Evolutionary conservation across 2,797 vertebrate genomes (phyloP), one percentile per base, ranked within the genome.

Genomic region (Pelochelys cantorii): DNA sequence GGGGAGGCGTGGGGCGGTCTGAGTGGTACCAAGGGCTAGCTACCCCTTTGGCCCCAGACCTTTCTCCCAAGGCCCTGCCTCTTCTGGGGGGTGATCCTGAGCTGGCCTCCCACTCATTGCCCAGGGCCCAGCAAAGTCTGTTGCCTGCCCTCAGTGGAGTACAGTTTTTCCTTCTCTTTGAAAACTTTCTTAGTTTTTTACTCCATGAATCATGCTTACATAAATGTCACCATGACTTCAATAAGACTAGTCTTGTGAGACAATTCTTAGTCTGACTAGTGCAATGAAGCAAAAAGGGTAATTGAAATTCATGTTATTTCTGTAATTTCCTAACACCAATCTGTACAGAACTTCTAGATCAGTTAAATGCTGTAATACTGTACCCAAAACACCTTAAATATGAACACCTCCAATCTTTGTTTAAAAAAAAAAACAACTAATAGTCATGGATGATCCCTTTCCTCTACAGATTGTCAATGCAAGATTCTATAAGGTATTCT

Each of bases 191-290:
- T 65, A 29, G 42, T 5, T 7, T 5, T 82, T 55, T 52, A 86
- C 93, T 79, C n/a, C 59, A 2, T 27, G 31, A 75, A 6, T 1
- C 60, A 20, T 10, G 48, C 0, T 0, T 13, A 8, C 14, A 91
- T n/a, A 87, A 4, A 25, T 55, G 23, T 31, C 92, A 25, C n/a
- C 20, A 75, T 8, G 1, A 23, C 2, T 81, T 87, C 48, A 17
- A 5, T 52, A 37, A 29, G 31, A 88, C 42, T 11, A 62, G 79
- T 59, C 42, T 91, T 59, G 88, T 29, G 42, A 84, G 11, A 4
- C 9, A 53, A 0, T 5, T 80, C 84, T 27, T 59, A 22, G 78
- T 74, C 62, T 48, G 5, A 86, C 2, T 59, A 42, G 37, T 42
- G 42, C 37, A 92, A 85, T 0, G 15, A 79, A 80, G 55, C 56